Evolutionary conservation across 1,140 invertebrate genomes (phyloP), one percentile per base, ranked within the genome.

Genomic region (Palaemon carinicauda): DNA sequence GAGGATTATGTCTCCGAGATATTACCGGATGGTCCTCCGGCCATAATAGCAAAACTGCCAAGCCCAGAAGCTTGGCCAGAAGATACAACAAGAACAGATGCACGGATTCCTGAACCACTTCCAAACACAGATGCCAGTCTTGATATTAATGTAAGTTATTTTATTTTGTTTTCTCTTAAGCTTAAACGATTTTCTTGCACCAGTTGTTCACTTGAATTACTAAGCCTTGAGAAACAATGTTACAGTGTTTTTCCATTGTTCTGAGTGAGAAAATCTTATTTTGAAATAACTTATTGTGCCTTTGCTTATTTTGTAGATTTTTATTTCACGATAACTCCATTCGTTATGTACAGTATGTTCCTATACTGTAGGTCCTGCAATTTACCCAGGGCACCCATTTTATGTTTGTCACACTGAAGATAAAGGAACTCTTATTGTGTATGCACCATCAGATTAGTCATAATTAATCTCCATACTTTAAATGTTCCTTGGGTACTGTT

Each of bases 231-330:
- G 17, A 87, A 80, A 53, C 71, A 81, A 7, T 90, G 90, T 14
- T 88, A 87, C 54, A 88, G 87, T 21, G 89, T 90, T 24, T 90
- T 91, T 80, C 89, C 91, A 3, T 91, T 90, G 73, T 88, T 89
- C 65, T 88, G 92, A 78, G 91, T 91, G 19, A 84, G 89, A 29
- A 91, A 91, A n/a, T 89, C 91, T 50, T 91, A 90, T 77, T 75
- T 90, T 52, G 90, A 91, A 12, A 41, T 41, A 12, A 41, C 12
- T 41, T 9, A 41, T 41, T 41, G 7, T 41, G 12, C 71, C 74
- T 50, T 54, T 89, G 89, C 60, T 87, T 90, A 56, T 88, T 82
- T 88, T 89, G 88, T 9, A 88, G 90, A 83, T 73, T 89, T n/a
- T n/a, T n/a, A 53, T 41, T 41, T 41, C 41, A 41, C 12, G 7